Conservation (phyloP, 2,888 invertebrate species). For the Stomorhina lunata region DNA sequence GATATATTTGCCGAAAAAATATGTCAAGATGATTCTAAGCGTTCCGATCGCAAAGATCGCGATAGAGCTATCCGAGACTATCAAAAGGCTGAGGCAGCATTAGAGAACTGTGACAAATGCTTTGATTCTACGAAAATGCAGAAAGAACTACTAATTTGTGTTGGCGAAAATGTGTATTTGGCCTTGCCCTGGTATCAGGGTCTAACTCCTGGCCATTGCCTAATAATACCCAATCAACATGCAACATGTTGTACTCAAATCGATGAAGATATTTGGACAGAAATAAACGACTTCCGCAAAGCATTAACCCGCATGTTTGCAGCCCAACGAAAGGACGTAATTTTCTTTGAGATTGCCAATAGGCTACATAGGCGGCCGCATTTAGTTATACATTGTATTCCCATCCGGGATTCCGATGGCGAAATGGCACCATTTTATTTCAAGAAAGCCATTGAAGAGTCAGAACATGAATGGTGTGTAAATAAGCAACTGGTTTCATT, state of each 20-base stretch:
- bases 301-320: constrained; percentile 89
- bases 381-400: constrained; percentile 93
- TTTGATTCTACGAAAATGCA: constrained; percentile 89
- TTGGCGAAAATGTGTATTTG: constrained; percentile 91
- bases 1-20: constrained; percentile 92
- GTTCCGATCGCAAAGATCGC: constrained; percentile 83
- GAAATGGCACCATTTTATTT: constrained; percentile 97
- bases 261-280: constrained; percentile 97
- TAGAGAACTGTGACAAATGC: constrained; percentile 88
- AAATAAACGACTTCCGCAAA: constrained; percentile 88
- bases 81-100: constrained; percentile 83
- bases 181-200: constrained; percentile 90
- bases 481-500: constrained; percentile 94
- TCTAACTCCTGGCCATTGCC: constrained; percentile 90
- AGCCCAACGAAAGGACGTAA: constrained; percentile 86
- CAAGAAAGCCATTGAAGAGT: constrained; percentile 97
- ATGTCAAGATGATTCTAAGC: constrained; percentile 83
- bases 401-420: constrained; percentile 85
- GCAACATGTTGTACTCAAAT: constrained; percentile 88
- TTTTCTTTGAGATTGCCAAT: constrained; percentile 94
- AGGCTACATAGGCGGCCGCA: constrained; percentile 89
- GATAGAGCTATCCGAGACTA: constrained; percentile 88
- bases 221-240: constrained; percentile 92
- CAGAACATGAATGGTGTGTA: constrained; percentile 96
- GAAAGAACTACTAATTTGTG: constrained; percentile 91